A percentile compares a stretch with the other conserved stretches of the same genome.
Conservation (phyloP, 2,113 vertebrate genomes). For the Neodontobutis hainanensis region DNA sequence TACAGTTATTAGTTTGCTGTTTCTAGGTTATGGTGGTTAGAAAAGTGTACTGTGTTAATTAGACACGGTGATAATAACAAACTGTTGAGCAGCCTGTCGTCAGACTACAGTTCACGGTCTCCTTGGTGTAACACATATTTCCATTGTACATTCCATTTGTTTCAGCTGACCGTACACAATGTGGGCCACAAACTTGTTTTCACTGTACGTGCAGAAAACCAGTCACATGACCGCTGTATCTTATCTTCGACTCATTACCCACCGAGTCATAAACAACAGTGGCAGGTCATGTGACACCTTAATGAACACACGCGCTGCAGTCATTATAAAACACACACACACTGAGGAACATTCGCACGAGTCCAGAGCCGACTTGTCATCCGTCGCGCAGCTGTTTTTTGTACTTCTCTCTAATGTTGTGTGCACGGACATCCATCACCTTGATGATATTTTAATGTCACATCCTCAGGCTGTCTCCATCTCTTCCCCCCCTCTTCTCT, state of each 20-base stretch:
- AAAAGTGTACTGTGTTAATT: no score
- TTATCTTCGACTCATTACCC: constrained; percentile 64
- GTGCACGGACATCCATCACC: constrained; percentile 70
- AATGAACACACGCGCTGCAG: constrained; percentile 56
- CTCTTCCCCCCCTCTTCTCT: constrained; percentile 28
- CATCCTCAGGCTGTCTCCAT: constrained; percentile 69
- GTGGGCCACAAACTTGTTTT: background rate
- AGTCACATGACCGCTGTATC: constrained; percentile 31
- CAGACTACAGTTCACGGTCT: background rate
- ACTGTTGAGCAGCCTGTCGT: background rate
- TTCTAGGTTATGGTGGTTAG: no score
- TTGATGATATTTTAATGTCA: constrained; percentile 79
- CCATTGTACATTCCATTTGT: constrained; percentile 4
- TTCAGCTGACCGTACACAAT: constrained; percentile 4
- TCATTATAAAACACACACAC: constrained; percentile 52
- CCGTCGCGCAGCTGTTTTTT: constrained; percentile 61
- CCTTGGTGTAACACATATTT: constrained; percentile 1
- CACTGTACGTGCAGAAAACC: constrained; percentile 3
- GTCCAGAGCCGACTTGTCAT: constrained; percentile 63
- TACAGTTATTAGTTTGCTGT: constrained; percentile 11
- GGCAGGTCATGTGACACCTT: constrained; percentile 48
- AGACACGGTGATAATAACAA: no score
- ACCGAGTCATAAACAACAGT: constrained; percentile 49
- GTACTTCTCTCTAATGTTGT: constrained; percentile 68
- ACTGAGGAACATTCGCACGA: constrained; percentile 14